Base-by-base conservation (phyloP, 1,140 invertebrate genomes). In the Bombus superbus region DNA sequence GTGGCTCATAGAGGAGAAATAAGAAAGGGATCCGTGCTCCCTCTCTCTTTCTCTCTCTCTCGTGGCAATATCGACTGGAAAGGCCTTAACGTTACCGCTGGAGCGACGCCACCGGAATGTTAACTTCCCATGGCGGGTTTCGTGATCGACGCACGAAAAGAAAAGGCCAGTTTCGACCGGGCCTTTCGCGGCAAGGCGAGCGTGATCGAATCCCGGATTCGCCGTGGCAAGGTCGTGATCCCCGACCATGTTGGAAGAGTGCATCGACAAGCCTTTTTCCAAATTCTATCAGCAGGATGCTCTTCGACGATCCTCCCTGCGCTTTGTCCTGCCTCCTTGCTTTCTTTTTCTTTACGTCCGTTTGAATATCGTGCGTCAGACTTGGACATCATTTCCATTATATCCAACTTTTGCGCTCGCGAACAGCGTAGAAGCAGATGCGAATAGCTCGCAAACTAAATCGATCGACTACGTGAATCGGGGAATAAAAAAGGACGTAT, bases 111-210 rank as follows among this genome's bases (percentile, higher is more conserved):
- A 90, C 90, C 89, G 92, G 92, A 94, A 93, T 93, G 92, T 89
- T 91, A 88, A 93, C 92, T 95, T 94, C 93, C 92, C 93, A 94
- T 94, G 92, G 42, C 42, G 77, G 71, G 22, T 9, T n/a, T 85
- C 57, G 87, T 77, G 87, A 86, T 59, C 59, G 38, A 66, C 69
- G 44, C 82, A 47, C 68, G 25, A 74, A 83, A 90, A 73, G 77
- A 89, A 82, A 84, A 87, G 71, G 79, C 44, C 40, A 78, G 66
- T 77, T 77, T 77, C 83, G 76, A 47, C 57, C 38, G 64, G 59
- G 62, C 38, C 53, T 62, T n/a, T 38, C n/a, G 40, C n/a, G 25
- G 35, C 68, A 78, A 89, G 62, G 77, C 78, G 44, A 72, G 68
- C 88, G 87, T 75, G 73, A 81, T 78, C 68, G 73, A 77, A 74